Evolutionary conservation across 2,797 vertebrate species (phyloP).

Genomic region (Alouatta caraya): DNA sequence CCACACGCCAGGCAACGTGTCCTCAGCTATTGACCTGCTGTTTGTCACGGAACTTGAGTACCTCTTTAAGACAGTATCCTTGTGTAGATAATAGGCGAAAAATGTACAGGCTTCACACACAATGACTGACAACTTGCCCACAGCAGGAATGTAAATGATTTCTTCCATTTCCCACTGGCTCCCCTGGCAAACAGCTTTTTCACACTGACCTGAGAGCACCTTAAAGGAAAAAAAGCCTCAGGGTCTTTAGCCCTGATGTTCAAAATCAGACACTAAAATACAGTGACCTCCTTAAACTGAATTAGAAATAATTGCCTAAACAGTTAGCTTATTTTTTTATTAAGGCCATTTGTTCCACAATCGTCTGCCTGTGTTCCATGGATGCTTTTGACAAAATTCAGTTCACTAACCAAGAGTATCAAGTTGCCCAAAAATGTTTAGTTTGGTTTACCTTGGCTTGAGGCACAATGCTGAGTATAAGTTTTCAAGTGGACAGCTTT

Average conservation of each 20-base stretch:
- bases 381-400: background rate
- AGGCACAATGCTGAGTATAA: background rate
- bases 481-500: background rate
- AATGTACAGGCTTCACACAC: background rate
- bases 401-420: background rate
- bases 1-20: background rate
- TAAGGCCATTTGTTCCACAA: background rate
- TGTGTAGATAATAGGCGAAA: background rate
- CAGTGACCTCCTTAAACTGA: background rate
- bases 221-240: background rate
- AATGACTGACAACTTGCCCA: slow-evolving; percentile 48
- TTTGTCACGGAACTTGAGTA: background rate
- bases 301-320: slow-evolving; percentile 37
- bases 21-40: background rate
- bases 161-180: background rate
- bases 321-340: background rate
- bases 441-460: background rate
- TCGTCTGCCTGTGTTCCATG: background rate
- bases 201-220: background rate
- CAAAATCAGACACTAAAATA: slow-evolving; percentile 7
- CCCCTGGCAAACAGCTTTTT: background rate
- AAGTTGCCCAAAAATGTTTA: background rate
- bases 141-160: slow-evolving; percentile 48
- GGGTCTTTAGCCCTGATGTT: background rate
- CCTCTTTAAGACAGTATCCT: background rate